Evolutionary conservation across 2,797 vertebrate species (phyloP).

Genomic region (Steatocranus sp.): DNA sequence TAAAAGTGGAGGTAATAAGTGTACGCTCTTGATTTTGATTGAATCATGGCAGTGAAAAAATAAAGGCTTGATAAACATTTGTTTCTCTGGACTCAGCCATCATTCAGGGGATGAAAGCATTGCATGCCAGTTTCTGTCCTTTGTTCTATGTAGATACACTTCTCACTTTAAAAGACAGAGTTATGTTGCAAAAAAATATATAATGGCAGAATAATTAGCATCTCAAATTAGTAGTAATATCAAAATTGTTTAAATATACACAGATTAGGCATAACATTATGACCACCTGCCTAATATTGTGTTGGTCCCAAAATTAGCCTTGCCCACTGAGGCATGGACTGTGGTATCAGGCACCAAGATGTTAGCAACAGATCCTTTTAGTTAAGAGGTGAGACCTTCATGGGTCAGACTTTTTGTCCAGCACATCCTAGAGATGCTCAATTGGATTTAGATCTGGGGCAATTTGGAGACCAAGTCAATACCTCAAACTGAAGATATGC

Average conservation of each 20-base stretch:
- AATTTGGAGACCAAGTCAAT: not conserved
- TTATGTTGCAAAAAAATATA: not conserved
- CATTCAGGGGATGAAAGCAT: not conserved
- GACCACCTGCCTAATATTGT: not conserved
- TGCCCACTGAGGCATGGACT: not conserved
- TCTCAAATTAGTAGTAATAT: not conserved
- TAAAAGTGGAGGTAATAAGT: conserved; percentile 63
- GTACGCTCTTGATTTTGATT: not conserved
- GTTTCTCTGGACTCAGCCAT: not conserved
- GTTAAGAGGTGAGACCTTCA: not conserved
- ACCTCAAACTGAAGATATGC: not conserved
- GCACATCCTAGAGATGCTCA: not conserved
- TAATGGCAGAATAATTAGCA: not conserved
- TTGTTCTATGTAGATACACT: not conserved
- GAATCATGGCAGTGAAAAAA: not conserved
- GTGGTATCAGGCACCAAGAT: not conserved
- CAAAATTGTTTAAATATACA: not conserved
- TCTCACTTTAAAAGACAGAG: not conserved
- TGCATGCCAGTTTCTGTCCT: not conserved
- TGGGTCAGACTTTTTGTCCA: not conserved
- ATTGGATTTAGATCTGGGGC: not conserved
- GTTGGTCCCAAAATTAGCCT: not conserved
- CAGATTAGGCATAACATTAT: not conserved
- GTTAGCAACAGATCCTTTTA: not conserved
- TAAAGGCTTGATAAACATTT: not conserved